Conservation (phyloP, 2,797 vertebrate genomes). For the Bufotes viridis region DNA sequence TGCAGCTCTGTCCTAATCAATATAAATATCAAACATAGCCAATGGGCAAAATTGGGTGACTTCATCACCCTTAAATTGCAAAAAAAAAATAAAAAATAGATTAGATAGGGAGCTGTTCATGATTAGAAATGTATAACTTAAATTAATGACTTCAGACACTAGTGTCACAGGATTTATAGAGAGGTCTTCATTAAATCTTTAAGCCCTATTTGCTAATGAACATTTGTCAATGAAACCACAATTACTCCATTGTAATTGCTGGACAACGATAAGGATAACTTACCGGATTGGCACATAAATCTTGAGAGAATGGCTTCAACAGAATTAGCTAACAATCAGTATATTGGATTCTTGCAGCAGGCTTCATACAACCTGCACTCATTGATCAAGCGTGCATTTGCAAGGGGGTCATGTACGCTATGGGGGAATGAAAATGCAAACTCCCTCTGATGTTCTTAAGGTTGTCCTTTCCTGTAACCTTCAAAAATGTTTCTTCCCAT, state of each 20-base stretch:
- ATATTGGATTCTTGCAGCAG: not conserved
- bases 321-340: not conserved
- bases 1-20: too few relatives aligned
- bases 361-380: not conserved
- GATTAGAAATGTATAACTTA: not conserved
- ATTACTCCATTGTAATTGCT: not conserved
- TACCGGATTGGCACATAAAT: slow-evolving; percentile 6
- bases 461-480: not conserved
- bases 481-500: not conserved
- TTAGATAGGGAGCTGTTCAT: not conserved
- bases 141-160: not conserved
- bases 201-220: not conserved
- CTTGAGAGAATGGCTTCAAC: not conserved
- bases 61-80: too few relatives aligned
- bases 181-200: not conserved
- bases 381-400: not conserved
- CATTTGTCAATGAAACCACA: not conserved
- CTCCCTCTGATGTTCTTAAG: not conserved
- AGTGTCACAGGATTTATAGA: not conserved
- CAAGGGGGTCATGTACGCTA: not conserved
- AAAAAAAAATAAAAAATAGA: too few relatives aligned
- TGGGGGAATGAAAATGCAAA: not conserved
- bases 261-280: not conserved
- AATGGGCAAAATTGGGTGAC: too few relatives aligned
- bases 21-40: too few relatives aligned